Base-by-base conservation (phyloP, 2,113 vertebrate genomes). In the Chloropsis hardwickii region DNA sequence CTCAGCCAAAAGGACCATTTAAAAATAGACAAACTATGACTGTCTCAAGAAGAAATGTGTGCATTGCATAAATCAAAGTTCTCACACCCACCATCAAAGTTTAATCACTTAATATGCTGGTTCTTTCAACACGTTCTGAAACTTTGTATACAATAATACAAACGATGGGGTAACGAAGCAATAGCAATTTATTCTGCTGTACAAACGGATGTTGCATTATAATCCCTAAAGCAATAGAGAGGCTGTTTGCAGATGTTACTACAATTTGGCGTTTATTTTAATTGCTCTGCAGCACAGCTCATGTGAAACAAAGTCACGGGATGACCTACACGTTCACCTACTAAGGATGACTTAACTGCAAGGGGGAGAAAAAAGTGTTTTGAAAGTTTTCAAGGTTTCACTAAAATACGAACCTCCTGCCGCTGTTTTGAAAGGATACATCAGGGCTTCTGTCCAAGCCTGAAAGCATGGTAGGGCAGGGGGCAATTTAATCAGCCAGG, bases 161-260 rank as follows among this genome's bases (percentile, higher is more conserved):
- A 97, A 95, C 88, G 80, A 96, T 77, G 95, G 83, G 72, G 95
- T 97, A 95, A 94, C 95, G 11, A 96, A 96, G 96, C 86, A 96
- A 91, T 91, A 94, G 92, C 91, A 96, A 97, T 96, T 96, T 95
- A 96, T 96, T 96, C 91, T 96, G 77, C 86, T 92, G 91, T 74
- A 86, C 81, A 92, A 96, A 96, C 92, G 95, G 95, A 96, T 96
- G 91, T 96, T 97, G 93, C 95, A 94, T 96, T 93, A 96, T 94
- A 96, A 96, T 96, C 92, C 91, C 86, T 94, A 92, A 91, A 96
- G 94, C 91, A 96, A 94, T 80, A 94, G 53, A 66, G 92, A 94
- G 84, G 84, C 84, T 94, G 81, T 39, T 96, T 92, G 94, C 92
- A 95, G 92, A 94, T 58, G 83, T 92, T 94, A 91, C 91, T 94